Base-by-base conservation (phyloP, 2,888 invertebrate genomes). In the Agrypnus murinus region DNA sequence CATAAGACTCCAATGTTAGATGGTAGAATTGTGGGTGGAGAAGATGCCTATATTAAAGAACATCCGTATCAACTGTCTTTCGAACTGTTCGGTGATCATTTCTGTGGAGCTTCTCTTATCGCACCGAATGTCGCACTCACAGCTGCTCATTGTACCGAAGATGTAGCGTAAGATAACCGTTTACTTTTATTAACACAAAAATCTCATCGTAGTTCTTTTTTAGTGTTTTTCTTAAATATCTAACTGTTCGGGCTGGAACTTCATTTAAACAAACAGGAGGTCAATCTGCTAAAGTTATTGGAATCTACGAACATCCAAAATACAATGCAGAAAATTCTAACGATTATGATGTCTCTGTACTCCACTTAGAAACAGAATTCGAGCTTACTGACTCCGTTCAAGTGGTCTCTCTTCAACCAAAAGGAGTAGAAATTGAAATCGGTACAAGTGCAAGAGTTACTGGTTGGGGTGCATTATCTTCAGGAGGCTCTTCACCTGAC, bases 401-500 rank as follows among this genome's bases (percentile, higher is more conserved):
- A 15, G n/a, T 14, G 0, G 19, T 57, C 19, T 1, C 10, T 0
- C 6, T 55, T n/a, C 25, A 15, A 1, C 0, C 0, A 15, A 4
- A 17, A 9, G 57, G 57, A 5, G 12, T 7, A n/a, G 10, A 14
- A 14, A 12, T 38, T 1, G 6, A 8, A 4, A 63, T 19, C 6
- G 69, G 63, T 31, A 25, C 12, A 4, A 7, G 34, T 10, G 55
- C 64, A 14, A 63, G 58, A 8, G 65, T 65, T 32, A 65, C 55
- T 5, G 73, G 73, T 19, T 75, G 73, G 73, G 73, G 73, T 12
- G 34, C 15, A 0, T 1, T 32, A 31, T 8, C 8, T 3, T 14
- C 53, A 9, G 79, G 77, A 12, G 82, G 81, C 9, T 4, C 12
- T 0, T 72, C 73, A 1, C 79, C 82, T 17, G 60, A n/a, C 1